Base-by-base conservation (phyloP, 2,888 invertebrate species). In the Melanostoma scalare region DNA sequence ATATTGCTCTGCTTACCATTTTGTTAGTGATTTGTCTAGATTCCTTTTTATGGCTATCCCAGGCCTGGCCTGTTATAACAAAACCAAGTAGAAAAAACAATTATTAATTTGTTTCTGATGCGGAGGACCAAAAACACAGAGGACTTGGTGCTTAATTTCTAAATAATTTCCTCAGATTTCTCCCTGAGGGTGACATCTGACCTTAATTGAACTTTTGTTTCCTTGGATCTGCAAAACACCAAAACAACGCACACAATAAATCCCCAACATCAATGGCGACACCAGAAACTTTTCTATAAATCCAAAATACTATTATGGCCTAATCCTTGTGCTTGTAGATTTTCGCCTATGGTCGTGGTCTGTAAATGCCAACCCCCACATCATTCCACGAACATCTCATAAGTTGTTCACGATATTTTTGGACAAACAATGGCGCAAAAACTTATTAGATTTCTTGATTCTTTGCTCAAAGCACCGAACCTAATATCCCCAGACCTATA, bases 191-290 rank as follows among this genome's bases (percentile, higher is more conserved):
- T 33, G 46, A 30, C n/a, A 30, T 55, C 35, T 55, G 56, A 38
- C 33, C 63, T 58, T 79, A 63, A 79, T 79, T 79, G 74, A 74
- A 79, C 74, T 79, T 61, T 50, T 73, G 46, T 50, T 67, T 31
- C 36, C 50, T 6, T 30, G 61, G 56, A 53, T 63, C 63, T 50
- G 46, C 20, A 61, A 56, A 56, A 73, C 42, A 56, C 56, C 55
- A 38, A 53, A 61, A 79, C 31, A 48, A 40, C 35, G 38, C 46
- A 52, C 44, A 38, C 40, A 61, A 74, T 55, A 40, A 44, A 68
- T 68, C 53, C 40, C 6, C 36, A 20, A 6, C 30, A 42, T 9
- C 67, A 20, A 20, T 6, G 4, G 9, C 40, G 48, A 38, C 31
- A 46, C 40, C 35, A 10, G n/a, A 48, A 61, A 61, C 61, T 61